Evolutionary conservation across 1,140 invertebrate species (phyloP), one percentile per base, ranked within the genome.

Genomic region (Neomicropteryx cornuta): DNA sequence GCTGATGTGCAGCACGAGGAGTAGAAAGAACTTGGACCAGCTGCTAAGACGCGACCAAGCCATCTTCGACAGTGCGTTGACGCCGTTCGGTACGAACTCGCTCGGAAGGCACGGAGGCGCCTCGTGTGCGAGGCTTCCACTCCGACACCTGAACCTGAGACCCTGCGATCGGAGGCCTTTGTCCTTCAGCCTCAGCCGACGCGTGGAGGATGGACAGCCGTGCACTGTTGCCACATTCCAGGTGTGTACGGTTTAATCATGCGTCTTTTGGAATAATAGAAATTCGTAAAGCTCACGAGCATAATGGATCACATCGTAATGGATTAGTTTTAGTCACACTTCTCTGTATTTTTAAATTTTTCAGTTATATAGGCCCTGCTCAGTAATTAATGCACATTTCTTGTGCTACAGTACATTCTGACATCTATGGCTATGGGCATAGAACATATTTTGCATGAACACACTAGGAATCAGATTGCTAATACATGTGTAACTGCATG

Each of bases 71-170:
- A 37, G 10, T 28, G 32, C 30, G 30, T 29, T 5, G 4, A 10
- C 8, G 4, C 14, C 30, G 10, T 13, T 4, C 14, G 33, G 38
- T 18, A 34, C 24, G 19, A 44, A 44, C 33, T 44, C 42, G 5
- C 31, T 44, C 13, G 33, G 38, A 10, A 8, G 42, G 21, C 20
- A 39, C 29, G 60, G 61, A 36, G 58, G 58, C 31, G 58, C 58
- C 11, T 53, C 55, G 27, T 62, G 60, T 13, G 43, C 42, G 58
- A 53, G 59, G 19, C 42, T 72, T 24, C 56, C 69, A 2, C 42
- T 72, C 42, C 59, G 67, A 42, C 58, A 64, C 29, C 56, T 71
- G 36, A 70, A 70, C 48, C 55, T 71, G 13, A 60, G 59, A 37
- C 67, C 68, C 43, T 67, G 66, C 29, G 40, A 51, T 18, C 38